These are phyloP conservation scores for Cossypha caffra DNA, from an alignment of 2,797 vertebrate genomes.

Conservation along the genomic window DNA sequence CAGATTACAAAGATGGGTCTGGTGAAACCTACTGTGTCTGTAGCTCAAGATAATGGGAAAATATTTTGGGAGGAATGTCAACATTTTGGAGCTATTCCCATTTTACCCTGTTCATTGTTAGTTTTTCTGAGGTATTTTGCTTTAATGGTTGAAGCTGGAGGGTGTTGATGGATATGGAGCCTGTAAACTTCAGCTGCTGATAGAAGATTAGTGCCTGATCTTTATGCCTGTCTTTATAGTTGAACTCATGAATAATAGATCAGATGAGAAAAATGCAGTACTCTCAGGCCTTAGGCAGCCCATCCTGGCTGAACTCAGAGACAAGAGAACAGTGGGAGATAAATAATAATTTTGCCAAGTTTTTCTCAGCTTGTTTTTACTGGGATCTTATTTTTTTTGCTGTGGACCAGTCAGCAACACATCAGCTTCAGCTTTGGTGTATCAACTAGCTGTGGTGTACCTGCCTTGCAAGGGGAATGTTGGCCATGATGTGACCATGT, in stretches of 20 bases:
- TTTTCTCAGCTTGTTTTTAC: not conserved
- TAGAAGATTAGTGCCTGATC: not conserved
- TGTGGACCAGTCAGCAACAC: not conserved
- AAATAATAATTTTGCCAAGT: not conserved
- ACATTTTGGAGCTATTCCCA: not conserved
- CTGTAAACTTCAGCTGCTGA: not conserved
- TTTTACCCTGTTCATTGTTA: not conserved
- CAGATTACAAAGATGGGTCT: not conserved
- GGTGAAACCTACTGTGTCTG: not conserved
- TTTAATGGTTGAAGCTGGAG: not conserved
- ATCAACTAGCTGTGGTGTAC: not conserved
- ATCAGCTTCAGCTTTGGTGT: not conserved
- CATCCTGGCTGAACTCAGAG: not conserved
- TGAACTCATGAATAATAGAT: not conserved
- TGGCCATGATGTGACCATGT: accelerated
- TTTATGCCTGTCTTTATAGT: not conserved
- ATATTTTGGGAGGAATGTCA: not conserved
- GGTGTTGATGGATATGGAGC: not conserved
- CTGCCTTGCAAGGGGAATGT: not conserved
- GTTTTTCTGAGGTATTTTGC: not conserved
- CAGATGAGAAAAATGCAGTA: not conserved
- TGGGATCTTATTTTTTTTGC: not conserved
- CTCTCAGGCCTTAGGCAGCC: not conserved
- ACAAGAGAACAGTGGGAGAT: not conserved
- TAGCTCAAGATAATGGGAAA: not conserved